A percentile compares a stretch with the other conserved stretches of the same genome.
phyloP scores from a whole-genome alignment of 2,888 invertebrate genomes.

The Philopedon plagiatum region DNA sequence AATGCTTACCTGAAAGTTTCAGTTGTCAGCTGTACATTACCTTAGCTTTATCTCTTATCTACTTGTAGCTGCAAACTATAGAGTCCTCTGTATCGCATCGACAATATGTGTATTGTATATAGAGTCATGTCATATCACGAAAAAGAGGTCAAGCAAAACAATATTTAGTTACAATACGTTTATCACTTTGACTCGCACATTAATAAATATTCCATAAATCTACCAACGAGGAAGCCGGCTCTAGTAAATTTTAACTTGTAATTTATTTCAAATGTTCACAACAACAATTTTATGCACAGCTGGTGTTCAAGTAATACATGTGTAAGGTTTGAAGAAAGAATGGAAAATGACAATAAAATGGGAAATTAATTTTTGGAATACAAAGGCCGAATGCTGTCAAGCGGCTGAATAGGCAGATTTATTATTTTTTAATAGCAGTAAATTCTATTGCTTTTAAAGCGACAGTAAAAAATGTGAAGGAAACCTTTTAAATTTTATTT shows the following conservation, averaged over 20 bases:
- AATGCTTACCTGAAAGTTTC: too few species aligned
- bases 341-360: constrained; percentile 33
- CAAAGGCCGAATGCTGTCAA: constrained; percentile 7
- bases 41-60: too few species aligned
- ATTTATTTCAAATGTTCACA: constrained; percentile 48
- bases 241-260: constrained; percentile 43
- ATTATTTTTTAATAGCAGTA: constrained; percentile 16
- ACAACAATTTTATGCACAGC: constrained; percentile 48
- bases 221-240: constrained; percentile 47
- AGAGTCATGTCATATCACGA: background rate
- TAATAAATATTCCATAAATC: constrained; percentile 49
- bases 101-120: too few species aligned
- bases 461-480: too few species aligned
- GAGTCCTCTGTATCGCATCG: too few species aligned
- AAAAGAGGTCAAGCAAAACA: constrained; percentile 39
- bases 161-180: constrained; percentile 40
- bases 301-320: constrained; percentile 43
- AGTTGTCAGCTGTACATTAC: too few species aligned
- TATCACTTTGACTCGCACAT: constrained; percentile 35
- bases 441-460: too few species aligned
- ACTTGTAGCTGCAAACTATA: too few species aligned
- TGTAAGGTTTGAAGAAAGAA: constrained; percentile 41
- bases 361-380: constrained; percentile 27
- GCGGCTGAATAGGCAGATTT: constrained; percentile 2
- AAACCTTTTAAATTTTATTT: too few species aligned